These are phyloP conservation scores for Cerceris ruficornis DNA, from an alignment of 2,888 invertebrate genomes.

Conservation along the genomic window DNA sequence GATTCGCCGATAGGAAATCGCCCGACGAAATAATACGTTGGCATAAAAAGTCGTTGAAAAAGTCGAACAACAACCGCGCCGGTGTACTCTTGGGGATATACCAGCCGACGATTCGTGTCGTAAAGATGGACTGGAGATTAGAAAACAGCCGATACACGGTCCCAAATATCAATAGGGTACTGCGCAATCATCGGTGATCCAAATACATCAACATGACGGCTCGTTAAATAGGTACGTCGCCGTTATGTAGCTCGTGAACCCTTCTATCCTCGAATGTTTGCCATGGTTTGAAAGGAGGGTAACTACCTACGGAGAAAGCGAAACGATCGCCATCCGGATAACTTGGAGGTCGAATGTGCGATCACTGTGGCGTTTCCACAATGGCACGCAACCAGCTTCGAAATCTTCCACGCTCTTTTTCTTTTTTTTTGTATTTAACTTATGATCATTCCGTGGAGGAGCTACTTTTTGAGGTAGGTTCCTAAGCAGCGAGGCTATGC, in stretches of 20 bases:
- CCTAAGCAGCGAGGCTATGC: no score
- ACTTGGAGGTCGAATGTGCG: slow-evolving; percentile 48
- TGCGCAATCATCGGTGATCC: slow-evolving; percentile 39
- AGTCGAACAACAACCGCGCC: not conserved
- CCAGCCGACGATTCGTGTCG: slow-evolving; percentile 18
- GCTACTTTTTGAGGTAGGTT: no score
- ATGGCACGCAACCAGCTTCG: slow-evolving; percentile 29
- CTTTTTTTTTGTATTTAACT: slow-evolving; percentile 6
- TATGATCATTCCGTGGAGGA: no score
- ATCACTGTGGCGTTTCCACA: slow-evolving; percentile 44
- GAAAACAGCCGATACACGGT: slow-evolving; percentile 31
- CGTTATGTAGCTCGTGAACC: slow-evolving; percentile 38
- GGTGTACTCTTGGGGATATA: not conserved
- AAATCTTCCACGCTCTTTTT: slow-evolving; percentile 25
- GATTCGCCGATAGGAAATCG: slow-evolving; percentile 8
- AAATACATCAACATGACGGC: slow-evolving; percentile 49
- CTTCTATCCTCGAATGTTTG: slow-evolving; percentile 53
- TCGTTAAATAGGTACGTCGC: slow-evolving; percentile 27
- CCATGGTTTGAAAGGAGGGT: slow-evolving; percentile 57
- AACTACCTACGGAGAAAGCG: slow-evolving; percentile 62
- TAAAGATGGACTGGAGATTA: slow-evolving; percentile 36
- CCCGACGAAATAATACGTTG: not conserved
- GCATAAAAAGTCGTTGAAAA: slow-evolving; percentile 1
- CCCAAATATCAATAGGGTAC: slow-evolving; percentile 47
- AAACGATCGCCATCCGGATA: slow-evolving; percentile 54